These are phyloP conservation scores for Ostrea denselamellosa DNA, from an alignment of 1,140 invertebrate species.

Conservation along the genomic window DNA sequence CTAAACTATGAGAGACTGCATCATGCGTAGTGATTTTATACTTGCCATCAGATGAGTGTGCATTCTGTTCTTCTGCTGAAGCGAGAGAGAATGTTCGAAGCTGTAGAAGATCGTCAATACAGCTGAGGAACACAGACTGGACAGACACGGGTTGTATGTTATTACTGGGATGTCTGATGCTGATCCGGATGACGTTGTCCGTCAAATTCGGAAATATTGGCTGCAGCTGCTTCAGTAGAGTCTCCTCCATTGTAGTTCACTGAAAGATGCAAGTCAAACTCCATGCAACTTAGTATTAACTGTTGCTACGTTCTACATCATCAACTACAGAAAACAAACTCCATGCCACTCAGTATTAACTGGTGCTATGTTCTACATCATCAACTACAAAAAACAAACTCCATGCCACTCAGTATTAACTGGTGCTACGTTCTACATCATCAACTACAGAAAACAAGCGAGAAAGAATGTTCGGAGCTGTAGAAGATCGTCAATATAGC, in stretches of 20 bases:
- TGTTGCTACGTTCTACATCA: too few species aligned
- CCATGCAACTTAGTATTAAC: too few species aligned
- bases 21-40: background rate
- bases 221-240: constrained; percentile 37
- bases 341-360: too few species aligned
- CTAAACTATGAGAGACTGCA: too few species aligned
- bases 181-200: constrained; percentile 42
- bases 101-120: constrained; percentile 55
- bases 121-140: constrained; percentile 37
- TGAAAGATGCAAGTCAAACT: background rate
- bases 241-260: constrained; percentile 42
- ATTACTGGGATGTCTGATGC: constrained; percentile 55
- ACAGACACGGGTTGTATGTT: background rate
- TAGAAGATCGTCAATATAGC: constrained; percentile 54
- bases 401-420: too few species aligned
- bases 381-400: background rate
- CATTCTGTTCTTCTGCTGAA: background rate
- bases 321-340: background rate
- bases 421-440: too few species aligned
- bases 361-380: too few species aligned
- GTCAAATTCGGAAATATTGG: constrained; percentile 56
- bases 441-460: background rate
- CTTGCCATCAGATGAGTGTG: background rate
- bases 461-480: constrained; percentile 48
- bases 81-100: constrained; percentile 49